Evolutionary conservation across 2,888 invertebrate species (phyloP).

Genomic region (Hypomecis atomaria): DNA sequence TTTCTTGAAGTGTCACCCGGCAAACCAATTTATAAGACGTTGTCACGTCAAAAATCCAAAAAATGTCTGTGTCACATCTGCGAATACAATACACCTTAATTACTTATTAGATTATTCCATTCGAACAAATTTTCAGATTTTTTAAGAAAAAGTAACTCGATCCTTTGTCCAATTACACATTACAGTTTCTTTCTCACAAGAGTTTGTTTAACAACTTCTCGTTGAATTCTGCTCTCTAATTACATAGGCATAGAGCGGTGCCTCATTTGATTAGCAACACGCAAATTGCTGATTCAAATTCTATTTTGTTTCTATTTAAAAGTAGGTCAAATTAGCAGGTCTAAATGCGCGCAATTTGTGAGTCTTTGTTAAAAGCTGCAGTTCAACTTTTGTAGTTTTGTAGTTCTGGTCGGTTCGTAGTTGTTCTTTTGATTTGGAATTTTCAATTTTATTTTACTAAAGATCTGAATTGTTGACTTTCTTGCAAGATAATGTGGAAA

Average conservation of each 20-base stretch:
- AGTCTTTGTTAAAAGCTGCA: conserved; percentile 49
- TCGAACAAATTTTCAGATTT: too few relatives aligned
- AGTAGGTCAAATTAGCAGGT: conserved; percentile 54
- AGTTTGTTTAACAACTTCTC: conserved; percentile 47
- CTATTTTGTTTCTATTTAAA: conserved; percentile 66
- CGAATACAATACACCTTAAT: too few relatives aligned
- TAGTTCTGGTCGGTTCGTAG: conserved; percentile 22
- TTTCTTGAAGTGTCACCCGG: too few relatives aligned
- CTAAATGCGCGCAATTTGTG: conserved; percentile 58
- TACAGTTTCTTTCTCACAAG: conserved; percentile 39
- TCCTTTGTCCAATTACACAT: neutral
- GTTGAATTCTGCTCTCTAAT: conserved; percentile 63
- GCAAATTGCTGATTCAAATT: conserved; percentile 73
- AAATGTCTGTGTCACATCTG: too few relatives aligned
- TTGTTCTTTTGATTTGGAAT: conserved; percentile 26
- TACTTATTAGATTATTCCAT: too few relatives aligned
- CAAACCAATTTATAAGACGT: too few relatives aligned
- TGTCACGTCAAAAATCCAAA: too few relatives aligned
- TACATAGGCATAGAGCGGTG: conserved; percentile 50
- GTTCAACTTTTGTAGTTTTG: conserved; percentile 31
- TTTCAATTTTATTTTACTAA: conserved; percentile 18
- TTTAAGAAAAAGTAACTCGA: too few relatives aligned
- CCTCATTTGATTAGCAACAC: conserved; percentile 64
- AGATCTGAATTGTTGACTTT: conserved; percentile 2
- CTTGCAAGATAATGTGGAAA: conserved; percentile 10